Evolutionary conservation across 2,888 invertebrate species (phyloP).

Genomic region (Mellilla xanthometata): DNA sequence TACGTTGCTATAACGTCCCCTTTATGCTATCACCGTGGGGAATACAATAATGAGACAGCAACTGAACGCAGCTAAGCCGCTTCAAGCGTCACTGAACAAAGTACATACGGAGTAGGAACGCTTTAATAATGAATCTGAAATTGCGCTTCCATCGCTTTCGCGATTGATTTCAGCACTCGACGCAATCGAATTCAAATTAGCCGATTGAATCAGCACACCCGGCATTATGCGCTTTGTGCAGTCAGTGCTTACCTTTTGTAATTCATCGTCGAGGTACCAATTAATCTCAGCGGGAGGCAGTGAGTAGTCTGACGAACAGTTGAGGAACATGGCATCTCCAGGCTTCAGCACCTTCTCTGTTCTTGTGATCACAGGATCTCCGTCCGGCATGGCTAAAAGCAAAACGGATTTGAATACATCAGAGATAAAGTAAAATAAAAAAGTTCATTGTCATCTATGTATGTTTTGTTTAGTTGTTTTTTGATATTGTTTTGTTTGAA

Average conservation of each 20-base stretch:
- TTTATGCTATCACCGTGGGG: slow-evolving; percentile 5
- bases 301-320: slow-evolving; percentile 74
- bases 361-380: slow-evolving; percentile 68
- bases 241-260: slow-evolving; percentile 64
- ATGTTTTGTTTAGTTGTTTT: no score
- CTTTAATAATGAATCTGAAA: slow-evolving; percentile 34
- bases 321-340: slow-evolving; percentile 70
- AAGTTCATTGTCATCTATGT: no score
- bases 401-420: slow-evolving; percentile 57
- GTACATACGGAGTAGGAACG: slow-evolving; percentile 15
- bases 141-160: slow-evolving; percentile 26
- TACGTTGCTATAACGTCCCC: slow-evolving; percentile 1
- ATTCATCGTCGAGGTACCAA: slow-evolving; percentile 74
- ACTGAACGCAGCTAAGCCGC: slow-evolving; percentile 16
- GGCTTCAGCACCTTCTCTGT: slow-evolving; percentile 71
- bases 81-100: slow-evolving; percentile 21
- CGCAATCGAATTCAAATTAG: slow-evolving; percentile 29
- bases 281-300: slow-evolving; percentile 74
- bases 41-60: slow-evolving; percentile 20
- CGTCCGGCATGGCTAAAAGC: slow-evolving; percentile 69
- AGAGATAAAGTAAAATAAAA: no score
- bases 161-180: slow-evolving; percentile 27
- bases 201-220: slow-evolving; percentile 26
- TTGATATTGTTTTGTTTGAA: no score
- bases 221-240: slow-evolving; percentile 4